Evolutionary conservation across 2,888 invertebrate genomes (phyloP).

Genomic region (Autographa gamma): DNA sequence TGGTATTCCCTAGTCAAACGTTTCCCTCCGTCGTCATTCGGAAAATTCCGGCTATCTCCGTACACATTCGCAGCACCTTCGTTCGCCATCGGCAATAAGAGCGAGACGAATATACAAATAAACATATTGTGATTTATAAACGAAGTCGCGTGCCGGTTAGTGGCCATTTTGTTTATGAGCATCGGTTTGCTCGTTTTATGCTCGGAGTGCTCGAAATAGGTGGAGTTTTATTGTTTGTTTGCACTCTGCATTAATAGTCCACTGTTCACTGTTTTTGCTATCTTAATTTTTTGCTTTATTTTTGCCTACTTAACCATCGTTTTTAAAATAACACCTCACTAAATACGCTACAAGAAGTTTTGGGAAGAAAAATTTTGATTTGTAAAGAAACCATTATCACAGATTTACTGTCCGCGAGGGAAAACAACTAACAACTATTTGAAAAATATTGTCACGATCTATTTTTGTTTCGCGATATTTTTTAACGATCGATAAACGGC

Average conservation of each 20-base stretch:
- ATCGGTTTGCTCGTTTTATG: slow-evolving; percentile 76
- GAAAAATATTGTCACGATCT: slow-evolving; percentile 27
- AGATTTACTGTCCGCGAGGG: neutral
- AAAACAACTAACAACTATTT: neutral
- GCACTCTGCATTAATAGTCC: slow-evolving; percentile 75
- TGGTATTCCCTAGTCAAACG: slow-evolving; percentile 89
- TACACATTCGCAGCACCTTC: slow-evolving; percentile 78
- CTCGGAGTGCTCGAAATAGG: slow-evolving; percentile 77
- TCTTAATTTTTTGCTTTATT: slow-evolving; percentile 53
- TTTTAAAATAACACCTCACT: slow-evolving; percentile 34
- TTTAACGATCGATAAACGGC: slow-evolving; percentile 61
- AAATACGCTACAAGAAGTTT: slow-evolving; percentile 25
- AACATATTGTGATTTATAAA: slow-evolving; percentile 85
- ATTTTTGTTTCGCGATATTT: slow-evolving; percentile 53
- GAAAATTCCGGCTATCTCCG: slow-evolving; percentile 74
- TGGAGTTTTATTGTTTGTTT: slow-evolving; percentile 79
- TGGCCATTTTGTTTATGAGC: slow-evolving; percentile 85
- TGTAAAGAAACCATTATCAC: slow-evolving; percentile 9
- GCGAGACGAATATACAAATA: slow-evolving; percentile 85
- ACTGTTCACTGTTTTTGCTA: slow-evolving; percentile 63
- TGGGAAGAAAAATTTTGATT: slow-evolving; percentile 15
- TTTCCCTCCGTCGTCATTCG: slow-evolving; percentile 75
- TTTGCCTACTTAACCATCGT: slow-evolving; percentile 25
- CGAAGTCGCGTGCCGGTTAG: slow-evolving; percentile 82
- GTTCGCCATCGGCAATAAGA: slow-evolving; percentile 82